Evolutionary conservation across 2,113 vertebrate genomes (phyloP).

Genomic region (Clarias batrachus): DNA sequence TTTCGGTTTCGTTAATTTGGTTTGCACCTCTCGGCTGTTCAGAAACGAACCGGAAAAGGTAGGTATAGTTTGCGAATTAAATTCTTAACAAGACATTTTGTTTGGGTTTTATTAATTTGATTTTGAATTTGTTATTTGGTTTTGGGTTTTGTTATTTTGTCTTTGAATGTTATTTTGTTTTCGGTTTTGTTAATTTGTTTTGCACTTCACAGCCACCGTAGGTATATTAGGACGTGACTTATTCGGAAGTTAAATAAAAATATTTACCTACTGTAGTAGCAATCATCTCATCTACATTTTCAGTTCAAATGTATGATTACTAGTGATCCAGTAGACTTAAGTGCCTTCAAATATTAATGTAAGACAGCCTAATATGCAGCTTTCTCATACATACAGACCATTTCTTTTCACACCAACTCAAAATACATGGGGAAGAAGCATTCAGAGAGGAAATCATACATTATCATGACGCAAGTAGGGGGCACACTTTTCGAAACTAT

Average conservation of each 20-base stretch:
- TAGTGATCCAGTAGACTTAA: not conserved
- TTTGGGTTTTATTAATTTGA: too few species aligned
- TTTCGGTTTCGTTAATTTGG: too few species aligned
- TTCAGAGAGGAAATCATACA: conserved; percentile 14
- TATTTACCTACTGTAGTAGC: not conserved
- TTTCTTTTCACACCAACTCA: not conserved
- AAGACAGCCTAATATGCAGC: not conserved
- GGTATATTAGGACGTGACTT: too few species aligned
- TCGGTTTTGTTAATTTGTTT: too few species aligned
- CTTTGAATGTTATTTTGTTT: too few species aligned
- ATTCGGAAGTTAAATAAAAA: not conserved
- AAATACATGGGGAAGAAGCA: not conserved
- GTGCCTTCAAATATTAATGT: not conserved
- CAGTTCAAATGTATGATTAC: not conserved
- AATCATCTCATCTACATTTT: not conserved
- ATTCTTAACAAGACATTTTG: too few species aligned
- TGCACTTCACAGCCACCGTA: too few species aligned
- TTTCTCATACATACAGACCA: not conserved
- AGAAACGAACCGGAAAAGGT: too few species aligned
- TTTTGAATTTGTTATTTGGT: too few species aligned
- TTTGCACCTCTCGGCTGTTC: too few species aligned
- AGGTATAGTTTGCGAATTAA: too few species aligned
- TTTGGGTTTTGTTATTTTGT: too few species aligned
- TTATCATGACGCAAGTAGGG: conserved; percentile 26
- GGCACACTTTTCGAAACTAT: conserved; percentile 18